These are phyloP conservation scores for cattle (Bos taurus) DNA, from an alignment of 2,113 vertebrate species.

Conservation along the genomic window ARS-UCD2.0 NC_037330.1:7734001-7734500, in stretches of 20 bases:
- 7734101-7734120: neutral
- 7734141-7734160: conserved; percentile 19
- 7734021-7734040: conserved; percentile 25
- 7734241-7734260: conserved; percentile 19
- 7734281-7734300: neutral
- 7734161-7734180: neutral
- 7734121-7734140: conserved; percentile 30
- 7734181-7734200: conserved; percentile 4
- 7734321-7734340: conserved; percentile 21
- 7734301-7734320: conserved; percentile 33
- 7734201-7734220: conserved; percentile 16
- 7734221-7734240: conserved; percentile 9
- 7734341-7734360: neutral
- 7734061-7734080: conserved; percentile 20
- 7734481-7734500: conserved; percentile 22
- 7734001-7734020: conserved; percentile 24
- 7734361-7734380: conserved; percentile 13
- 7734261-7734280: neutral
- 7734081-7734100: neutral
- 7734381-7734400: conserved; percentile 20
- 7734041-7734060: conserved; percentile 30
- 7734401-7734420: conserved; percentile 9
- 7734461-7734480: conserved; percentile 17
- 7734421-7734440: conserved; percentile 15
- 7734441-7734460: neutral